Percentiles rank a stretch among this genome's conserved stretches.
Evolutionary conservation across 2,797 vertebrate species (phyloP).

Genomic region (Ambastaia sidthimunki): DNA sequence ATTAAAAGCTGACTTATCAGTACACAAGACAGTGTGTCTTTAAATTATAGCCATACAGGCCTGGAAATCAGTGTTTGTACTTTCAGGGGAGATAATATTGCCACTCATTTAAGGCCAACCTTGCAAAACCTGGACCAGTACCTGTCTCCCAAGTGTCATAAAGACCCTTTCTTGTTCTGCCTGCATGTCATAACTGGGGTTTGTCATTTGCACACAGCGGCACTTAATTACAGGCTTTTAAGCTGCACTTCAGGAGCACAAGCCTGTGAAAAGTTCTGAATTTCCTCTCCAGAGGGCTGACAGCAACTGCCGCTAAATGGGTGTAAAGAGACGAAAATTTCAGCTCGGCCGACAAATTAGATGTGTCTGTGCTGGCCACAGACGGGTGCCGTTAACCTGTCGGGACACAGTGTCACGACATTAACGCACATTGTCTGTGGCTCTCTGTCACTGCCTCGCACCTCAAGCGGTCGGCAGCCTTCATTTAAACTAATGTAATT

Average conservation of each 20-base stretch:
- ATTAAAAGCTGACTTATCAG: slow-evolving; percentile 19
- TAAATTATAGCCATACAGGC: slow-evolving; percentile 27
- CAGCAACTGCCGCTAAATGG: slow-evolving; percentile 56
- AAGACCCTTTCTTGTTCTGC: slow-evolving; percentile 58
- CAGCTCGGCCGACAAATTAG: slow-evolving; percentile 60
- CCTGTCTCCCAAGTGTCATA: slow-evolving; percentile 56
- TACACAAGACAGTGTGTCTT: slow-evolving; percentile 29
- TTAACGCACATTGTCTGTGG: slow-evolving; percentile 49
- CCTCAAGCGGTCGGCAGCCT: slow-evolving; percentile 56
- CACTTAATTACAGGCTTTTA: slow-evolving; percentile 68
- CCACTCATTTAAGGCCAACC: slow-evolving; percentile 49
- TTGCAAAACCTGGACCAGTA: slow-evolving; percentile 45
- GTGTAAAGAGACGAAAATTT: slow-evolving; percentile 57
- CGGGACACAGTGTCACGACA: slow-evolving; percentile 59
- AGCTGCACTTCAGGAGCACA: slow-evolving; percentile 53
- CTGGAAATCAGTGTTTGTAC: slow-evolving; percentile 24
- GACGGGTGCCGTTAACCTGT: slow-evolving; percentile 62
- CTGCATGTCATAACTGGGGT: slow-evolving; percentile 64
- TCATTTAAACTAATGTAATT: slow-evolving; percentile 64
- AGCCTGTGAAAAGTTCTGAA: slow-evolving; percentile 55
- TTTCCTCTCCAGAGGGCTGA: slow-evolving; percentile 53
- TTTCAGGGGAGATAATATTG: slow-evolving; percentile 47
- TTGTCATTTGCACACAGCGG: slow-evolving; percentile 66
- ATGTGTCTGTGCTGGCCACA: slow-evolving; percentile 51
- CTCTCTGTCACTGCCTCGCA: slow-evolving; percentile 47